Evolutionary conservation across 2,797 vertebrate species (phyloP).

Genomic region (Mycteria americana): DNA sequence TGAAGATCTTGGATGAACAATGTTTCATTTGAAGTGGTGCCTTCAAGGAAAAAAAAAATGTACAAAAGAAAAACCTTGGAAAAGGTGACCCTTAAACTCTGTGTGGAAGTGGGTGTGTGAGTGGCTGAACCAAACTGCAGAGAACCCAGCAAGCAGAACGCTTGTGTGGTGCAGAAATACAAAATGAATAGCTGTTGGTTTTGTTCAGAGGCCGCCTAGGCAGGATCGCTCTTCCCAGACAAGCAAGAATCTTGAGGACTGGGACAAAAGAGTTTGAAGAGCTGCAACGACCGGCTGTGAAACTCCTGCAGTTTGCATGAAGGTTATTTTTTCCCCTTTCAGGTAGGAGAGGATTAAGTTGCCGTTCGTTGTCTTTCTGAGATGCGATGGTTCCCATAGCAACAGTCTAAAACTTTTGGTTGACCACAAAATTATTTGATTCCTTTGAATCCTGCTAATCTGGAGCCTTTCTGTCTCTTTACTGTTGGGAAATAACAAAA

Average conservation of each 20-base stretch:
- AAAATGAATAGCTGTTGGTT: background rate
- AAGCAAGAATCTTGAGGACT: background rate
- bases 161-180: background rate
- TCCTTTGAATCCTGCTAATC: background rate
- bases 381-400: background rate
- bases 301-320: background rate
- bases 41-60: background rate
- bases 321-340: background rate
- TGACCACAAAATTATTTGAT: background rate
- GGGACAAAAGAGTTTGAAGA: background rate
- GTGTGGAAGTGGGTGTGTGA: background rate
- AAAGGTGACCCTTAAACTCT: background rate
- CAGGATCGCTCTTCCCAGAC: background rate
- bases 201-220: background rate
- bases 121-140: background rate
- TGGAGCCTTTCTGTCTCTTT: background rate
- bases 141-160: background rate
- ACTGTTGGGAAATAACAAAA: background rate
- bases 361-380: background rate
- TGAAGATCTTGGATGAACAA: background rate
- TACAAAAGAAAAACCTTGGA: background rate
- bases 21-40: background rate
- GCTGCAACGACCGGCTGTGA: fast-evolving
- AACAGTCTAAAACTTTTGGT: background rate
- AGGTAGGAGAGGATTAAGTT: background rate